A percentile compares a stretch with the other conserved stretches of the same genome.
These are phyloP conservation scores for Hylyphantes graminicola DNA, from an alignment of 1,140 invertebrate species.

Conservation along the genomic window DNA sequence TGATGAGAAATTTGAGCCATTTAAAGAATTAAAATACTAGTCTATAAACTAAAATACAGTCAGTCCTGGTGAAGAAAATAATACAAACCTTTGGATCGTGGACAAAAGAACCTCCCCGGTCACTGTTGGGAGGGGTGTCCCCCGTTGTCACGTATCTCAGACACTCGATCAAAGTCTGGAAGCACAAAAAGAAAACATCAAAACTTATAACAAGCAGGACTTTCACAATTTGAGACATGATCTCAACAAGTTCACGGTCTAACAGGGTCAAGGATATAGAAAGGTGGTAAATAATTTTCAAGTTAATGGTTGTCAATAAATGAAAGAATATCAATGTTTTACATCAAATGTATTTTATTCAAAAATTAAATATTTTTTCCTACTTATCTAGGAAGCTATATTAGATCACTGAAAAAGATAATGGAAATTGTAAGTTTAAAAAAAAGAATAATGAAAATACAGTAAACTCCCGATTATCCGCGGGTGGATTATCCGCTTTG, in stretches of 20 bases:
- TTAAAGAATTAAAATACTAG: too few relatives aligned
- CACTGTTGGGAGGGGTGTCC: slow-evolving; percentile 84
- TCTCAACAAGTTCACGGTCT: background rate
- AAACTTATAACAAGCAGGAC: background rate
- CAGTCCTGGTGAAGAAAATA: background rate
- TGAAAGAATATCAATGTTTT: background rate
- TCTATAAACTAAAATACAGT: too few relatives aligned
- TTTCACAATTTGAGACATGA: background rate
- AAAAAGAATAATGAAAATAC: too few relatives aligned
- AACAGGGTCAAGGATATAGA: too few relatives aligned
- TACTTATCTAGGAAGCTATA: too few relatives aligned
- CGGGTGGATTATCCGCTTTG: too few relatives aligned
- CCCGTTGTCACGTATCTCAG: slow-evolving; percentile 92
- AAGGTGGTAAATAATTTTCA: background rate
- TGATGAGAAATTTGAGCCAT: too few relatives aligned
- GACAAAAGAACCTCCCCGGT: slow-evolving; percentile 87
- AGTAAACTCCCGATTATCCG: too few relatives aligned
- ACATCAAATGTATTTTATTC: background rate
- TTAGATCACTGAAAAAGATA: too few relatives aligned
- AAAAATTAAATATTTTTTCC: background rate
- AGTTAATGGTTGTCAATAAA: background rate
- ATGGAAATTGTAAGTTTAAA: too few relatives aligned
- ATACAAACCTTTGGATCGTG: slow-evolving; percentile 87
- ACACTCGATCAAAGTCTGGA: slow-evolving; percentile 90
- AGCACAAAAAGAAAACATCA: slow-evolving; percentile 38